Conservation (phyloP, 2,888 invertebrate species). For the Patella pellucida region DNA sequence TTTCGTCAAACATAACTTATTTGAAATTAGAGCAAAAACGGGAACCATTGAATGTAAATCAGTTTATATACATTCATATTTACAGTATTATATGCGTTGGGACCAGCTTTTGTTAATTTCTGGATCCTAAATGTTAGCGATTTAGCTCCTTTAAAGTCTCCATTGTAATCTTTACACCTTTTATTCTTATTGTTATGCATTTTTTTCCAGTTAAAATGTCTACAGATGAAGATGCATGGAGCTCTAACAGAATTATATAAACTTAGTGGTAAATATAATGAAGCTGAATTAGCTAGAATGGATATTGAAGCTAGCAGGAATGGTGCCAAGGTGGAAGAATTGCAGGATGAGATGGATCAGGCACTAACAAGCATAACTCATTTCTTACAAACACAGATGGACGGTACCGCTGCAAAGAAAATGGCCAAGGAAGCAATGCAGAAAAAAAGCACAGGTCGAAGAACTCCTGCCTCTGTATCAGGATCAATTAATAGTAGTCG, state of each 20-base stretch:
- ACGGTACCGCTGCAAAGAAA: conserved; percentile 48
- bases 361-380: conserved; percentile 61
- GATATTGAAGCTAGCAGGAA: conserved; percentile 55
- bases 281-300: conserved; percentile 59
- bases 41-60: too few species aligned
- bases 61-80: too few species aligned
- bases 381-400: conserved; percentile 62
- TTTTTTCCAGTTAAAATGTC: conserved; percentile 54
- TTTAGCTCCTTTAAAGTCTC: too few species aligned
- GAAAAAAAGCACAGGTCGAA: conserved; percentile 7
- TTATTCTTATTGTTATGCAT: not conserved
- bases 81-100: too few species aligned
- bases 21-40: too few species aligned
- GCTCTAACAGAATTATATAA: conserved; percentile 66
- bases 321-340: conserved; percentile 47
- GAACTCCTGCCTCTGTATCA: not conserved
- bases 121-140: too few species aligned
- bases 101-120: too few species aligned
- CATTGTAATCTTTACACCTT: too few species aligned
- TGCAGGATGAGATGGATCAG: conserved; percentile 59
- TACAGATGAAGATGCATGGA: conserved; percentile 64
- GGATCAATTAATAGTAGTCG: not conserved
- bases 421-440: conserved; percentile 46
- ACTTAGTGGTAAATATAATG: conserved; percentile 62
- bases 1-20: too few species aligned